phyloP scores from a whole-genome alignment of 2,797 vertebrate species.

The Dendrocincla tyrannina region DNA sequence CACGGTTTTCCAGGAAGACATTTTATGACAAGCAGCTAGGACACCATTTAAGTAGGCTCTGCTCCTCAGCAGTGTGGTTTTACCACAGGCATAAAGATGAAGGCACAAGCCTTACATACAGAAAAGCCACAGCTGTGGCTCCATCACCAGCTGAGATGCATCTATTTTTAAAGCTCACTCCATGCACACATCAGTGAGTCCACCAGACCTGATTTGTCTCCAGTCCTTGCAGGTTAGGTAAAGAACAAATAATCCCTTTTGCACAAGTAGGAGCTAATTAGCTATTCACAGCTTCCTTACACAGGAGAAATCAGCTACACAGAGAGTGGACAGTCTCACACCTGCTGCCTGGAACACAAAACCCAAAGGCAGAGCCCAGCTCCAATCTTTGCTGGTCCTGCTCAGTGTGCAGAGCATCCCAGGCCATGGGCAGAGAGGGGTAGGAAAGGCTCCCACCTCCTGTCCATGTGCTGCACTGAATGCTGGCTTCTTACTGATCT shows the following conservation, averaged over 20 bases:
- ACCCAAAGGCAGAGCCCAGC: background rate
- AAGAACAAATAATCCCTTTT: background rate
- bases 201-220: background rate
- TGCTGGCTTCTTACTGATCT: background rate
- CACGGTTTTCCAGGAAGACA: background rate
- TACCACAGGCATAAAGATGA: background rate
- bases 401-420: no score
- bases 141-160: background rate
- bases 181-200: fast-evolving
- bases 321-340: background rate
- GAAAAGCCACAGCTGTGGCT: background rate
- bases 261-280: background rate
- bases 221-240: background rate
- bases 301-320: background rate
- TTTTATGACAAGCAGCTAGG: background rate
- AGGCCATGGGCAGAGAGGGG: fast-evolving
- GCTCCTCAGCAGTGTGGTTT: background rate
- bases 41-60: background rate
- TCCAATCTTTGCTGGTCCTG: background rate
- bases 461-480: background rate
- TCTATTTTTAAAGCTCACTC: background rate
- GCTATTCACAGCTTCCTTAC: background rate
- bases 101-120: background rate
- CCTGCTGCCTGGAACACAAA: background rate
- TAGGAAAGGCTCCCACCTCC: background rate